Evolutionary conservation across 2,113 vertebrate species (phyloP).

Genomic region (Toxotes jaculatrix): DNA sequence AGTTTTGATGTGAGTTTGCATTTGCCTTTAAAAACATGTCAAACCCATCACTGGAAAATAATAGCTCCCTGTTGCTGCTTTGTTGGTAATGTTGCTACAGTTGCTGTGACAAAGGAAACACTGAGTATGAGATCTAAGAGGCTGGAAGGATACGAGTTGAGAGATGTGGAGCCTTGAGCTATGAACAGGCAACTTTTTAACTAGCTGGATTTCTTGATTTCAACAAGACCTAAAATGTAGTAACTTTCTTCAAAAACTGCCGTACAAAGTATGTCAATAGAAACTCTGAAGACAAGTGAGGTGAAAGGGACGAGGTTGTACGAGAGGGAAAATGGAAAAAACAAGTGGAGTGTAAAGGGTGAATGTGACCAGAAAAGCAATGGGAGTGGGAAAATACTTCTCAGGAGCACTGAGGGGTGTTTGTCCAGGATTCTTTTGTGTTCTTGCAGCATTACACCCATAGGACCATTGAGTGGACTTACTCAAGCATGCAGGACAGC

Average conservation of each 20-base stretch:
- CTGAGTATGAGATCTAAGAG: neutral
- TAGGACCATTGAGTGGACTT: slow-evolving; percentile 50
- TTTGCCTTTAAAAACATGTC: neutral
- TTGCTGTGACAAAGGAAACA: neutral
- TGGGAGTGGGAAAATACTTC: slow-evolving; percentile 3
- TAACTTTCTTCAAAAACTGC: neutral
- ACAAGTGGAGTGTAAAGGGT: slow-evolving; percentile 22
- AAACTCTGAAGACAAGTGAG: neutral
- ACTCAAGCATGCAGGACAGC: slow-evolving; percentile 56
- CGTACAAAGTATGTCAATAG: neutral
- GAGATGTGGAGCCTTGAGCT: neutral
- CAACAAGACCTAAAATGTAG: neutral
- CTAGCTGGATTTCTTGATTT: neutral
- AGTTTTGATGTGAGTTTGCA: neutral
- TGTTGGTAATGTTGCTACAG: neutral
- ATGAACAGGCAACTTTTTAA: neutral
- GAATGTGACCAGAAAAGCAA: slow-evolving; percentile 61
- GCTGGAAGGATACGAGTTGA: neutral
- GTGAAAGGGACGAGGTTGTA: neutral
- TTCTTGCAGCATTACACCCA: slow-evolving; percentile 22
- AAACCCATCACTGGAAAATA: neutral
- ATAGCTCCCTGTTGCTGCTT: neutral
- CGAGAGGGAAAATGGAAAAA: neutral
- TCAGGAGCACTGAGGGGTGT: slow-evolving; percentile 12
- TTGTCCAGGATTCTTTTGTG: slow-evolving; percentile 54